Base-by-base conservation (phyloP, 2,888 invertebrate genomes). In the Hypomecis punctinalis region DNA sequence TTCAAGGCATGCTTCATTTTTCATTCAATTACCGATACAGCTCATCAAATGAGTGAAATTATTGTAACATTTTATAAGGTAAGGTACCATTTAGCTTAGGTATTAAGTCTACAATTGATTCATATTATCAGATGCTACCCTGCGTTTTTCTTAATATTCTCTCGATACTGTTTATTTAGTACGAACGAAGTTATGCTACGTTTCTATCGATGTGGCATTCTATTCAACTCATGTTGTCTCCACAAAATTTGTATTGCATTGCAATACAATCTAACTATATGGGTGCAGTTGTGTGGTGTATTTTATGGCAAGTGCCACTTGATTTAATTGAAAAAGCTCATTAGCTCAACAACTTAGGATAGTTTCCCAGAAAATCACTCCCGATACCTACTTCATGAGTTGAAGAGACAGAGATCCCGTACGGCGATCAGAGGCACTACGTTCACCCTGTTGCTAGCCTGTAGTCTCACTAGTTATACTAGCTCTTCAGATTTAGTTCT, bases 51-150 rank as follows among this genome's bases (percentile, higher is more conserved):
- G 56, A 56, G 56, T 48, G 56, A 58, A 36, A 58, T 43, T 49
- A 58, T 49, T 51, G 49, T 59, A 59, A 46, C 46, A 10, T 39
- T 59, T 53, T 56, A 62, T 58, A 52, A 51, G 47, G 36, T 56
- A 46, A 9, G 10, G 39, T 57, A 67, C 63, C 66, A 59, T 64
- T 67, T 23, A 37, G 46, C 11, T 57, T 60, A 66, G 60, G 66
- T 47, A 65, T 60, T 67, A 70, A 65, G 65, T 69, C 68, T 77
- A 73, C 71, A 76, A 75, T 71, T 72, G 75, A 75, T 68, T 77
- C 70, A 76, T 84, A 85, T 85, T 86, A 88, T 86, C 80, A 76
- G 80, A 78, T 79, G 79, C 83, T 89, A 90, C 90, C 90, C 90
- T 90, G 89, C 82, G 76, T 80, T 70, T 80, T 80, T 75, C 56